Conservation (phyloP, 2,888 invertebrate genomes). For the Drosophila mimica region DNA sequence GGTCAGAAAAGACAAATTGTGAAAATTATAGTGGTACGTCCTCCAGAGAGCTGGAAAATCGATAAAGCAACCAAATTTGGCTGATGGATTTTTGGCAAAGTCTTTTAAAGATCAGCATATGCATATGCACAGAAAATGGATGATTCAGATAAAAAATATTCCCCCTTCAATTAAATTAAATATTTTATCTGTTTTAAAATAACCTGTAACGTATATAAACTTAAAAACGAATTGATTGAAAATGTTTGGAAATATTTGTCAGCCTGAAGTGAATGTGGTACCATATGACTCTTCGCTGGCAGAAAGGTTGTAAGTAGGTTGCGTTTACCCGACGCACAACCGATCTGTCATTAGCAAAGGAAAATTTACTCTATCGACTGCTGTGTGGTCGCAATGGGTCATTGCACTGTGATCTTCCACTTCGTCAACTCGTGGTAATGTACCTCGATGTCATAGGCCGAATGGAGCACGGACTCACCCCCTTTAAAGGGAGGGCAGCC, state of each 20-base stretch:
- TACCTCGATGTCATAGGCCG: conserved; percentile 78
- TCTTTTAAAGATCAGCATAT: too few species aligned
- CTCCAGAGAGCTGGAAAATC: too few species aligned
- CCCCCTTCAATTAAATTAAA: neutral
- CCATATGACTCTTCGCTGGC: conserved; percentile 12
- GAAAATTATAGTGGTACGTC: too few species aligned
- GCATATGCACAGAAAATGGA: neutral
- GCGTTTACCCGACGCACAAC: neutral
- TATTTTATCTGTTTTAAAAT: neutral
- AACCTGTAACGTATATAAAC: neutral
- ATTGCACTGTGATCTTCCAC: conserved; percentile 83
- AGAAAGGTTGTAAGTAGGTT: neutral
- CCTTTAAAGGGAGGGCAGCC: neutral
- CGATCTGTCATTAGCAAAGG: conserved; percentile 3
- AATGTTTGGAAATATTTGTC: neutral
- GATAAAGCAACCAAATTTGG: too few species aligned
- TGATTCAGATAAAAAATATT: neutral
- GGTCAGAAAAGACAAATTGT: too few species aligned
- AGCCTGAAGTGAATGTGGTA: conserved; percentile 11
- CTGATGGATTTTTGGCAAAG: too few species aligned
- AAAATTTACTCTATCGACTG: conserved; percentile 43
- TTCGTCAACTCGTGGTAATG: conserved; percentile 63
- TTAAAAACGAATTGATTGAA: neutral
- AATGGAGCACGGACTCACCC: conserved; percentile 21
- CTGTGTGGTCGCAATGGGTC: conserved; percentile 75